phyloP scores from a whole-genome alignment of 1,140 invertebrate genomes.

The Drosophila insularis region DNA sequence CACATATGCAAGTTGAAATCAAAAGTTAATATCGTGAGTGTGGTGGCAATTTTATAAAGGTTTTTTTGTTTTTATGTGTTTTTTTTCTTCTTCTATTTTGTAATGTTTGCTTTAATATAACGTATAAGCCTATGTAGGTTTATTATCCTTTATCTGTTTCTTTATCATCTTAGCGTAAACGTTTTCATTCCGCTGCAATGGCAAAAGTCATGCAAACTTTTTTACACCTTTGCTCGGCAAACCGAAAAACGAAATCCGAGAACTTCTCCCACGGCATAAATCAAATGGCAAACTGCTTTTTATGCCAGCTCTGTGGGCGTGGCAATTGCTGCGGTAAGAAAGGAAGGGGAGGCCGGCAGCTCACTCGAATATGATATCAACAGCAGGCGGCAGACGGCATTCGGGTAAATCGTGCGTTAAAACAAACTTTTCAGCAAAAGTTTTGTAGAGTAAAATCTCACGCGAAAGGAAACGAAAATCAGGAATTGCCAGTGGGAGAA shows the following conservation, averaged over 20 bases:
- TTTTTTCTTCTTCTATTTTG: no score
- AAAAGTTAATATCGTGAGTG: not conserved
- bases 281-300: conserved; percentile 53
- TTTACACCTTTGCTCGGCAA: conserved; percentile 58
- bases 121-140: conserved; percentile 5
- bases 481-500: not conserved
- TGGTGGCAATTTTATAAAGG: not conserved
- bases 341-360: conserved; percentile 6
- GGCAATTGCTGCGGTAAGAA: not conserved
- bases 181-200: conserved; percentile 31
- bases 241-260: conserved; percentile 35
- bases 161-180: conserved; percentile 28
- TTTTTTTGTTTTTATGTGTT: no score
- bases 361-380: conserved; percentile 75
- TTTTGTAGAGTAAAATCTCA: conserved; percentile 74
- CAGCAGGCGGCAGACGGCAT: conserved; percentile 46
- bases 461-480: conserved; percentile 34
- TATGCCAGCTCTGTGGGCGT: conserved; percentile 49
- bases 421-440: conserved; percentile 69
- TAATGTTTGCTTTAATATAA: conserved; percentile 5
- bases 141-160: conserved; percentile 11
- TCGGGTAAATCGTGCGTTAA: conserved; percentile 74
- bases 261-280: conserved; percentile 55
- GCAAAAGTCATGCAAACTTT: conserved; percentile 45
- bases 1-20: not conserved